These are phyloP conservation scores for Phaenicophaeus curvirostris DNA, from an alignment of 2,797 vertebrate genomes.

Conservation along the genomic window DNA sequence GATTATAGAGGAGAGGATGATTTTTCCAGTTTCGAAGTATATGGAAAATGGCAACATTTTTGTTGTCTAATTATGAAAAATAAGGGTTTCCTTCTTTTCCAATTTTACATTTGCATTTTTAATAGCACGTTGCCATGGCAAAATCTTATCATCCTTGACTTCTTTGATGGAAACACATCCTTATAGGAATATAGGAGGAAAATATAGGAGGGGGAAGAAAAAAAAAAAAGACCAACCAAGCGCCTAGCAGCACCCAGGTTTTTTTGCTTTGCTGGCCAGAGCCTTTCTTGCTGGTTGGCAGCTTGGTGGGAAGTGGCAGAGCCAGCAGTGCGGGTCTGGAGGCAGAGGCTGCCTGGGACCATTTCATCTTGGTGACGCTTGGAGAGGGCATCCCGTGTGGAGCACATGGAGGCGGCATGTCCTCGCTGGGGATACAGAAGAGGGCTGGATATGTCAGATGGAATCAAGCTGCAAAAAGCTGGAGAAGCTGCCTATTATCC, in stretches of 20 bases:
- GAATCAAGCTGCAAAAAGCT: conserved; percentile 43
- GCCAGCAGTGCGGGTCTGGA: not conserved
- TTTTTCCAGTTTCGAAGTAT: not conserved
- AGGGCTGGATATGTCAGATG: conserved; percentile 53
- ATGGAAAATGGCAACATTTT: not conserved
- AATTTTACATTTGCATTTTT: conserved; percentile 52
- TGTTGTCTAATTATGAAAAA: conserved; percentile 35
- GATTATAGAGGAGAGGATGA: not conserved
- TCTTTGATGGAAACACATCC: conserved; percentile 5
- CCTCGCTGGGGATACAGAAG: conserved; percentile 41
- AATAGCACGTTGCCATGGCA: conserved; percentile 57
- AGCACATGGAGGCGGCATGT: conserved; percentile 26
- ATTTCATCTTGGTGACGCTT: conserved; percentile 58
- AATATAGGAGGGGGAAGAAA: no score
- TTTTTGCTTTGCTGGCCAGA: not conserved
- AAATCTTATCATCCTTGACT: conserved; percentile 47
- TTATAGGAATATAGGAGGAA: not conserved
- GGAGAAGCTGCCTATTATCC: conserved; percentile 57
- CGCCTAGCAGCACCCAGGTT: not conserved
- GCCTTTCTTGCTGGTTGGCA: not conserved
- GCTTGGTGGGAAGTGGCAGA: not conserved
- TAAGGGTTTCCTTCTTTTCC: conserved; percentile 4
- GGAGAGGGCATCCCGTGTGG: conserved; percentile 9
- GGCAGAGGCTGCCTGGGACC: not conserved
- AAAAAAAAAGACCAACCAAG: not conserved